Conservation (phyloP, 2,797 vertebrate species). For the Diceros bicornis region DNA sequence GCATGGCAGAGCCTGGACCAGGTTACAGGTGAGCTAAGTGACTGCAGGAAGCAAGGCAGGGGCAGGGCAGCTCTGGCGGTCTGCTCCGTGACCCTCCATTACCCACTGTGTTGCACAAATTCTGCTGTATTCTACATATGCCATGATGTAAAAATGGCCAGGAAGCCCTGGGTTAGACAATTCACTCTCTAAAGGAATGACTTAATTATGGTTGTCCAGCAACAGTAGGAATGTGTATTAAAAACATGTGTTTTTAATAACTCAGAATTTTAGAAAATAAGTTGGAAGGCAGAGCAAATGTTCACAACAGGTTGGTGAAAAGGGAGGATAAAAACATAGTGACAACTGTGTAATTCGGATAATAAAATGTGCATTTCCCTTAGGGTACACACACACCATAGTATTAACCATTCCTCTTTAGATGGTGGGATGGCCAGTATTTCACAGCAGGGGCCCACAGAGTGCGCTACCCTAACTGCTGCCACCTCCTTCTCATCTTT, state of each 20-base stretch:
- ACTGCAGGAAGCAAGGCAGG: not conserved
- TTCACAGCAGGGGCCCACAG: not conserved
- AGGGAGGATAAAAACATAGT: not conserved
- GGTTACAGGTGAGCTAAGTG: not conserved
- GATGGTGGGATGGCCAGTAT: not conserved
- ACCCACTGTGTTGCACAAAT: not conserved
- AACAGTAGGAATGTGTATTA: not conserved
- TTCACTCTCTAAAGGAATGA: not conserved
- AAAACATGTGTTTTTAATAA: not conserved
- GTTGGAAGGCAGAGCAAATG: not conserved
- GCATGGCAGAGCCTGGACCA: not conserved
- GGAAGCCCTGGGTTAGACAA: not conserved
- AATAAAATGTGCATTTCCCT: not conserved
- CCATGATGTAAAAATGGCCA: not conserved
- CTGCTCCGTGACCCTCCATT: not conserved
- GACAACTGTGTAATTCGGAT: not conserved
- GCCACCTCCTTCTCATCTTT: not conserved
- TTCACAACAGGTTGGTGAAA: not conserved
- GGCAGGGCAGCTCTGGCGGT: accelerated
- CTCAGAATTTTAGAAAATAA: slow-evolving; percentile 38
- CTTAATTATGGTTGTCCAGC: not conserved
- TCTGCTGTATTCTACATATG: not conserved
- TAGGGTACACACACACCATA: not conserved
- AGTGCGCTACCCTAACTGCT: not conserved
- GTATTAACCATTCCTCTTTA: not conserved